Conservation (phyloP, 2,113 vertebrate species). For the Thalassoma bifasciatum region DNA sequence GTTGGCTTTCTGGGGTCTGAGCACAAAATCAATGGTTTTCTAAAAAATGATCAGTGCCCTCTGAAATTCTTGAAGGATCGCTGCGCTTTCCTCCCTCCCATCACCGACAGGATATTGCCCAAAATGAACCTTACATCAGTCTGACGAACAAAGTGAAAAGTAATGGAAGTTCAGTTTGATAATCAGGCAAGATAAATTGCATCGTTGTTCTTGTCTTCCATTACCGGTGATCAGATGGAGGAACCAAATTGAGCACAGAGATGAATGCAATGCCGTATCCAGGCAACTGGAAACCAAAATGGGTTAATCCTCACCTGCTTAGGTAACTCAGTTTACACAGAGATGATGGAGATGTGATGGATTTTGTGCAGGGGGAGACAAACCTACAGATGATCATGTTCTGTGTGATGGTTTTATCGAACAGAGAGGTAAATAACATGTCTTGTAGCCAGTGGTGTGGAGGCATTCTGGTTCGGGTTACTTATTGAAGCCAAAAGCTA, state of each 20-base stretch:
- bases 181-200: not conserved
- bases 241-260: slow-evolving; percentile 9
- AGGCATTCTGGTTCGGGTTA: not conserved
- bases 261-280: slow-evolving; percentile 25
- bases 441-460: not conserved
- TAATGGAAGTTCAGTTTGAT: slow-evolving; percentile 5
- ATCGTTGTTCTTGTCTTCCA: slow-evolving; percentile 1
- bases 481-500: not conserved
- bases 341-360: not conserved
- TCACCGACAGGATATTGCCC: not conserved
- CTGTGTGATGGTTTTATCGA: not conserved
- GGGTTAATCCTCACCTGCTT: slow-evolving; percentile 15
- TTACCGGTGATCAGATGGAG: slow-evolving; percentile 4
- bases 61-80: no score
- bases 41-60: no score
- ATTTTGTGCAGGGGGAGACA: not conserved
- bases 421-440: not conserved
- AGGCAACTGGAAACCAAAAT: slow-evolving; percentile 6
- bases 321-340: not conserved
- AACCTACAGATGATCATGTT: not conserved
- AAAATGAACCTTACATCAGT: not conserved
- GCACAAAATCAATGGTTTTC: not conserved
- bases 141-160: not conserved
- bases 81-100: no score
- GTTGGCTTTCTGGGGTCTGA: no score